Conservation (phyloP, 2,113 vertebrate species). For the Muntiacus reevesi region DNA sequence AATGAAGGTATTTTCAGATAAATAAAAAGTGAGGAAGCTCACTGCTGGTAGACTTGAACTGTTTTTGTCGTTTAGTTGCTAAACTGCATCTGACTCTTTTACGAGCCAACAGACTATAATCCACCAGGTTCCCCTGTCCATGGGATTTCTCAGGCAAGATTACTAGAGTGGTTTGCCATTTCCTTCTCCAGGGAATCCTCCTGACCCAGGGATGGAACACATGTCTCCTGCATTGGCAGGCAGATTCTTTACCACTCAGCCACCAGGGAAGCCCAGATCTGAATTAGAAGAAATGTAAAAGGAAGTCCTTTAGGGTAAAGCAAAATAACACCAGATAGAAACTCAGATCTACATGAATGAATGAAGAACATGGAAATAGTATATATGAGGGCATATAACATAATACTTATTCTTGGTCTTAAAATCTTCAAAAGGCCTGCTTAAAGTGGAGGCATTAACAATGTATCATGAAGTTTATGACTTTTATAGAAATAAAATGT, state of each 20-base stretch:
- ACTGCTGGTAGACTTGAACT: neutral
- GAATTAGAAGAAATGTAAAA: neutral
- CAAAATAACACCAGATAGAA: neutral
- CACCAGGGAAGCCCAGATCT: neutral
- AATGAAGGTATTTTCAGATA: neutral
- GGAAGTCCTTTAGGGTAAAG: neutral
- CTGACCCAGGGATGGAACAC: neutral
- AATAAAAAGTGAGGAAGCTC: neutral
- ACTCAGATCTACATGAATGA: neutral
- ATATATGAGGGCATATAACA: neutral
- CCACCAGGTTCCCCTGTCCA: neutral
- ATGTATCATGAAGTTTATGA: neutral
- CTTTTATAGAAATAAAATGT: neutral
- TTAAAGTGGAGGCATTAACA: slow-evolving; percentile 25
- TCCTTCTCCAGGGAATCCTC: neutral
- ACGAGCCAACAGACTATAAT: neutral
- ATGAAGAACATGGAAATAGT: neutral
- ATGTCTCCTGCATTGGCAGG: neutral
- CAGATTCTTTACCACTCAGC: neutral
- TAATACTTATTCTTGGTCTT: neutral
- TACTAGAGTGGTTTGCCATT: neutral
- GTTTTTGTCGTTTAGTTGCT: neutral
- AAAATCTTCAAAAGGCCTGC: neutral
- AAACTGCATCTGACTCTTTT: neutral
- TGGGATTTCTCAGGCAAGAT: neutral